Evolutionary conservation across 2,113 vertebrate genomes (phyloP).

Genomic region (Pterophyllum scalare): DNA sequence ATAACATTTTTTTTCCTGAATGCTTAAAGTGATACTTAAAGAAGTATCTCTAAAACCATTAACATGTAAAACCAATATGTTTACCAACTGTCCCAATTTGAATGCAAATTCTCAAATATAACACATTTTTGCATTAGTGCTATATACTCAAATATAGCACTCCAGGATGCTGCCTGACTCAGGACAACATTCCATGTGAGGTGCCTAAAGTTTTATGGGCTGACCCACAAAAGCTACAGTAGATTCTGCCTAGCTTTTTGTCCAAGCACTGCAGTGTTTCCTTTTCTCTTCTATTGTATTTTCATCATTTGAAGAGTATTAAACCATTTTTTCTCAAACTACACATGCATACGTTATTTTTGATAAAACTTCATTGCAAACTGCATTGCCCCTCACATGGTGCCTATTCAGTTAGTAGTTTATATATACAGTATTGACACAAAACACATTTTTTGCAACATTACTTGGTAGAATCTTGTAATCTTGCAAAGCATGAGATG

Average conservation of each 20-base stretch:
- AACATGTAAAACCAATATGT: neutral
- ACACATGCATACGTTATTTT: neutral
- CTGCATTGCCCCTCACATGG: too few relatives aligned
- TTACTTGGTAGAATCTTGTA: neutral
- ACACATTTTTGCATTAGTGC: neutral
- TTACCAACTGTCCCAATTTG: neutral
- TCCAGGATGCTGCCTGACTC: neutral
- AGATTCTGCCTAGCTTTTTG: neutral
- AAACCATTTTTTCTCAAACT: neutral
- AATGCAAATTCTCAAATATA: neutral
- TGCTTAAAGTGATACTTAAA: constrained; percentile 7
- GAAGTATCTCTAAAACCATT: neutral
- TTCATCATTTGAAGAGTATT: neutral
- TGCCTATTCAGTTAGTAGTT: neutral
- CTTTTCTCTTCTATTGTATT: neutral
- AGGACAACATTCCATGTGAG: neutral
- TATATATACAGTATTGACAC: neutral
- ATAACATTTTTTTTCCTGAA: neutral
- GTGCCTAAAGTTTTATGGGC: neutral
- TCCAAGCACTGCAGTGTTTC: neutral
- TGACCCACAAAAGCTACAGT: neutral
- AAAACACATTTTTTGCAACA: neutral
- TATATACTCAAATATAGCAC: constrained; percentile 2
- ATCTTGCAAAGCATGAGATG: neutral
- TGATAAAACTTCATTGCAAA: neutral